A percentile compares a stretch with the other conserved stretches of the same genome.
These are phyloP conservation scores for Polylopha cassiicola DNA, from an alignment of 2,888 invertebrate species.

Conservation along the genomic window DNA sequence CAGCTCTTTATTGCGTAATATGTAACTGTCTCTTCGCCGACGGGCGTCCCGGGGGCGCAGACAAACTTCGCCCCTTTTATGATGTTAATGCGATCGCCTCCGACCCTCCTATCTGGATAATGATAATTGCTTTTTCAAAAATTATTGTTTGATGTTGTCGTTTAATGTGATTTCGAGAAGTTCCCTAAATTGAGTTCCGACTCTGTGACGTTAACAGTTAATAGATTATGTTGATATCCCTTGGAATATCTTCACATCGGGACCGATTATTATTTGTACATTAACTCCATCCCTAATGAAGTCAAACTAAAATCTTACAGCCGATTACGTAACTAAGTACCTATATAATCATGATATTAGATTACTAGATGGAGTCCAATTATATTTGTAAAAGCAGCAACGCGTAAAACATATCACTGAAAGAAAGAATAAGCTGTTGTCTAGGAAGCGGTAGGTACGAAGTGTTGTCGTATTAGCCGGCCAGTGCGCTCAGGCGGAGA, in stretches of 20 bases:
- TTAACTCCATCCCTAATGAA: conserved; percentile 15
- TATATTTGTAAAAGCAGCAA: too few relatives aligned
- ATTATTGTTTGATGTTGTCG: conserved; percentile 76
- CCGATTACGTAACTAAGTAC: conserved; percentile 6
- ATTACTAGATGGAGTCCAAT: too few relatives aligned
- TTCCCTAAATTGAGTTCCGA: conserved; percentile 52
- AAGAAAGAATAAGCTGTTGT: conserved; percentile 13
- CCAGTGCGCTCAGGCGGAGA: conserved; percentile 62
- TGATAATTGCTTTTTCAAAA: conserved; percentile 76
- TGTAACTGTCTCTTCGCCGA: conserved; percentile 73
- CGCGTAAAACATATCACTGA: too few relatives aligned
- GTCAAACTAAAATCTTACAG: conserved; percentile 8
- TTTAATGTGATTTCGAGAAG: conserved; percentile 54
- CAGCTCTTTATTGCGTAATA: conserved; percentile 77
- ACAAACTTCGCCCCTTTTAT: conserved; percentile 72
- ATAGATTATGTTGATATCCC: conserved; percentile 39
- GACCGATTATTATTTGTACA: conserved; percentile 15
- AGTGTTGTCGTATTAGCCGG: conserved; percentile 63
- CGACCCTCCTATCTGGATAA: conserved; percentile 72
- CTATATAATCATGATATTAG: too few relatives aligned
- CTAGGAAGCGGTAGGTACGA: conserved; percentile 50
- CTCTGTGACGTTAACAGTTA: conserved; percentile 54
- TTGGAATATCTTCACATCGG: conserved; percentile 15
- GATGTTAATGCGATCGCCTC: conserved; percentile 74
- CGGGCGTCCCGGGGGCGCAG: conserved; percentile 68